Evolutionary conservation across 2,797 vertebrate species (phyloP), one percentile per base, ranked within the genome.

Genomic region (Hipposideros larvatus): DNA sequence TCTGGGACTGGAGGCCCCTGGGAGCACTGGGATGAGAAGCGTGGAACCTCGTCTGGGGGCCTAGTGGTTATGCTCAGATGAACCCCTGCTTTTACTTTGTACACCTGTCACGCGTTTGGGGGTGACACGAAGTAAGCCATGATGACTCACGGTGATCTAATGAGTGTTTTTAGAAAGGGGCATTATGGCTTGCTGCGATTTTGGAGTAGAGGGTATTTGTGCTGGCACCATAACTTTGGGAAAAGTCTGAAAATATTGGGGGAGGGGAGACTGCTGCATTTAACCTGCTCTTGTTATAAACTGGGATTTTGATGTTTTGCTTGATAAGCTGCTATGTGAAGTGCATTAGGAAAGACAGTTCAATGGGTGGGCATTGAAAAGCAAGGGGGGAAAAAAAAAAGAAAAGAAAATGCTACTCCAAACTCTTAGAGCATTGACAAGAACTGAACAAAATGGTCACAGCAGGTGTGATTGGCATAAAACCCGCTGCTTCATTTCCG

Each of bases 21-120:
- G 85, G 74, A 61, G 37, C 22, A 0, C 0, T 2, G 8, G 70
- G 46, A 37, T 13, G 37, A n/a, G 16, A 4, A 51, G 4, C 1
- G 14, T n/a, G 87, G 19, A 53, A 4, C 22, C 16, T 4, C 7
- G 0, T 28, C 28, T 51, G 46, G 87, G 66, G 31, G 13, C 22
- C 26, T 63, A 46, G 48, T 11, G 75, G 34, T 61, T 28, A 7
- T 5, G 51, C 19, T 48, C 37, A 7, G 61, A 34, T 2, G 48
- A 86, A 63, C 53, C 11, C 61, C 74, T 41, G 0, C 26, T 4
- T 66, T 65, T n/a, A 8, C 74, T 61, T 46, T 46, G 46, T 22
- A 37, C 89, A 94, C 94, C 97, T 96, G 94, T 65, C 13, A 41
- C 28, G 5, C 80, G 26, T 61, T 55, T 63, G 77, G 51, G 31